phyloP scores from a whole-genome alignment of 1,140 invertebrate species.

The Penaeus chinensis region DNA sequence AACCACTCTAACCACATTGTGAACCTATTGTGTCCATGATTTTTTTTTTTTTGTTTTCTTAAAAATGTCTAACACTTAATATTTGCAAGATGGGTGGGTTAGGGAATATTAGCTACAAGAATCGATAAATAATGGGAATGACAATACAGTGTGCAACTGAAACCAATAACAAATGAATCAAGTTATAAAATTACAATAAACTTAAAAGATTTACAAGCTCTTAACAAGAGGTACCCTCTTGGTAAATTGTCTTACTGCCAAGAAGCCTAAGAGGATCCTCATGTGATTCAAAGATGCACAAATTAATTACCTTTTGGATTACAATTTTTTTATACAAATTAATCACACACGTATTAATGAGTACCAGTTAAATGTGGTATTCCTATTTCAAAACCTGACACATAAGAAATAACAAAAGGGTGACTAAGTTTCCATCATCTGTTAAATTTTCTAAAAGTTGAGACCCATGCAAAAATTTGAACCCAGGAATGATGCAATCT shows the following conservation, averaged over 20 bases:
- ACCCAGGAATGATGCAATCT: conserved; percentile 56
- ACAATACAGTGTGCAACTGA: conserved; percentile 57
- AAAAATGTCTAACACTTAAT: conserved; percentile 52
- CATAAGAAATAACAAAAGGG: conserved; percentile 35
- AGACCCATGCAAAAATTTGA: conserved; percentile 54
- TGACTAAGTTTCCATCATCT: conserved; percentile 50
- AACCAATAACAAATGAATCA: conserved; percentile 56
- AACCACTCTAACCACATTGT: conserved; percentile 37
- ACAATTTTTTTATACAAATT: conserved; percentile 3
- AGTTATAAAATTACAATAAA: conserved; percentile 42
- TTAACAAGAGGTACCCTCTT: conserved; percentile 15
- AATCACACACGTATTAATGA: conserved; percentile 46
- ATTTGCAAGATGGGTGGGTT: conserved; percentile 49
- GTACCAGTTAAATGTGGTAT: conserved; percentile 25
- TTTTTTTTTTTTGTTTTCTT: conserved; percentile 24
- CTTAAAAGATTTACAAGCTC: conserved; percentile 33
- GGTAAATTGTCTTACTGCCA: background rate
- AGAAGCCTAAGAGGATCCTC: conserved; percentile 12
- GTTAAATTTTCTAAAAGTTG: conserved; percentile 42
- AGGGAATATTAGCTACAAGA: conserved; percentile 42
- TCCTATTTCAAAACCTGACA: conserved; percentile 41
- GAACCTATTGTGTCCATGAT: conserved; percentile 33
- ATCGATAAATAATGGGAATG: conserved; percentile 60
- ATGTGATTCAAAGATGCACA: conserved; percentile 43
- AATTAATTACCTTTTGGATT: conserved; percentile 15